Evolutionary conservation across 1,140 invertebrate genomes (phyloP), one percentile per base, ranked within the genome.

Genomic region (Gryon sp.): DNA sequence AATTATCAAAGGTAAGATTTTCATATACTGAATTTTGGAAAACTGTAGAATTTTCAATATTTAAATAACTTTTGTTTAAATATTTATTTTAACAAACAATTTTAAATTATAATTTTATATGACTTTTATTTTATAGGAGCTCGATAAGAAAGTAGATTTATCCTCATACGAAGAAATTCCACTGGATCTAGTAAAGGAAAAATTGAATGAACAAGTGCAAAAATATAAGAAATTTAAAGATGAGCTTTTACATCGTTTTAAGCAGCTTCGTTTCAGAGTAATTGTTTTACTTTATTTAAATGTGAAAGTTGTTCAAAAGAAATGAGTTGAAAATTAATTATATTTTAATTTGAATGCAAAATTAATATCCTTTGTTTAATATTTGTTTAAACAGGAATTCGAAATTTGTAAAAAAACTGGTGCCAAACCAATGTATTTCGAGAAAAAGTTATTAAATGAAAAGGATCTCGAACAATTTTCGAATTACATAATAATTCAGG

Each of bases 141-240:
- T 86, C 6, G 78, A 80, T 18, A 75, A 48, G 7, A 74, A 80
- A 11, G 20, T 80, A 4, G 18, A 30, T 16, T 28, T 62, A 7
- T 69, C 57, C 3, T 65, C 55, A 0, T 84, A 82, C 30, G 78
- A 84, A 48, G 38, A 82, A 19, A 53, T 85, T 9, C 79, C 85
- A 7, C 48, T 87, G 1, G 73, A 80, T 14, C 38, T 84, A 14
- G 52, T 87, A 5, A 77, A 82, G 20, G 26, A 78, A 26, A 73
- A 76, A 16, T 63, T 88, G 4, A 43, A 68, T 7, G 38, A 50
- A 14, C 78, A 86, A 55, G 18, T 86, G 14, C 26, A 83, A 0
- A 34, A 70, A 11, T 38, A 87, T 0, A 75, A 84, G 24, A 12
- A 48, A 0, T 60, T 73, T 0, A 88, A 87, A 65, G 78, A 86